Evolutionary conservation across 2,888 invertebrate species (phyloP), one percentile per base, ranked within the genome.

Genomic region (Ischnus inquisitorius): DNA sequence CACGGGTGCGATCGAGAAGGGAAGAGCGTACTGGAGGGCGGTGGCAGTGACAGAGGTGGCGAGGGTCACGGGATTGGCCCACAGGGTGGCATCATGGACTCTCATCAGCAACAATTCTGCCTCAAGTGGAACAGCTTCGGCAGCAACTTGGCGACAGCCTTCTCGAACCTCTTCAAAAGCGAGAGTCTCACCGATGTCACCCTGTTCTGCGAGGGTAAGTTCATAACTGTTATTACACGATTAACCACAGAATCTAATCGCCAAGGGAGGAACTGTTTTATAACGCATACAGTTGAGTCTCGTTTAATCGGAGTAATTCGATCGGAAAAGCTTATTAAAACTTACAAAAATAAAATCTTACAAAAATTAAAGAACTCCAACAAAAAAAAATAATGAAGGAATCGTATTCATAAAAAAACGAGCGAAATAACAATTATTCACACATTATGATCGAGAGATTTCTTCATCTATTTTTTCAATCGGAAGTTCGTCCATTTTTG

Each of bases 91-190:
- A 97, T 96, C 95, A 98, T 98, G 98, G 97, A 97, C 96, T 96
- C 97, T 94, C 93, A 94, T 91, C 97, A 98, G 95, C 98, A 98
- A 95, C 98, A 98, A 95, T 98, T 98, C 95, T 98, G 98, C 95
- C 96, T 98, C 92, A 98, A 98, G 96, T 98, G 98, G 98, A 98
- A 98, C 96, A 98, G 97, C 95, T 98, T 98, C 95, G 98, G 98
- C 94, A 97, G 97, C 93, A 98, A 98, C 95, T 95, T 98, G 95
- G 97, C 98, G 92, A 97, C 97, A 91, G 97, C 98, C 91, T 98
- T 98, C 95, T 97, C 97, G 93, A 97, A 97, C 95, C 95, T 98
- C 93, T 98, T 97, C 96, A 98, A 97, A 95, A 97, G 97, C 93
- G 98, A 98, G 95, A 97, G 97, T 94, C 95, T 98, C 93, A 97